phyloP scores from a whole-genome alignment of 2,797 vertebrate species.

The Nothura maculosa region DNA sequence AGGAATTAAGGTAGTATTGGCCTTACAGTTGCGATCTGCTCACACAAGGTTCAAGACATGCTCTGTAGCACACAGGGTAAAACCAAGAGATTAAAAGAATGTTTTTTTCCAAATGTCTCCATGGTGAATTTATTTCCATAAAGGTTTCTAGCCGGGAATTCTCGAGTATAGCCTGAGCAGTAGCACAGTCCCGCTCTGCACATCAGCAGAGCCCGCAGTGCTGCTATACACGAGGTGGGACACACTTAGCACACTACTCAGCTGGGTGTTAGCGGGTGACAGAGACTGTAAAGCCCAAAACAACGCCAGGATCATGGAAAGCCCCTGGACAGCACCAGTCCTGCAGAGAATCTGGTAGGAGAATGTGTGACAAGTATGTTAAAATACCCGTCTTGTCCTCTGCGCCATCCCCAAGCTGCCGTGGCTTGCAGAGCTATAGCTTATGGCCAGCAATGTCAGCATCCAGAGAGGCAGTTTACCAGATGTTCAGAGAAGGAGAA shows the following conservation, averaged over 20 bases:
- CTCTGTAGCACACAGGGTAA: neutral
- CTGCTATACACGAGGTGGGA: neutral
- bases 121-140: neutral
- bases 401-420: neutral
- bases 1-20: neutral
- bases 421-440: fast-evolving
- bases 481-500: neutral
- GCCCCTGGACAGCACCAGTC: neutral
- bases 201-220: neutral
- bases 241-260: neutral
- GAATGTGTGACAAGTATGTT: neutral
- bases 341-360: neutral
- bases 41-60: neutral
- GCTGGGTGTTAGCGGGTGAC: neutral
- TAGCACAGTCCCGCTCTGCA: neutral
- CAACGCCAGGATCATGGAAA: neutral
- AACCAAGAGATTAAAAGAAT: neutral
- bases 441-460: neutral
- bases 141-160: neutral
- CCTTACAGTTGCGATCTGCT: neutral
- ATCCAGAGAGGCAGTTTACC: neutral
- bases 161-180: neutral
- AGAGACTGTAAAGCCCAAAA: neutral
- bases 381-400: neutral
- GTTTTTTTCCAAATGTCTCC: neutral